phyloP scores from a whole-genome alignment of 2,797 vertebrate genomes.

The Aplochiton taeniatus region DNA sequence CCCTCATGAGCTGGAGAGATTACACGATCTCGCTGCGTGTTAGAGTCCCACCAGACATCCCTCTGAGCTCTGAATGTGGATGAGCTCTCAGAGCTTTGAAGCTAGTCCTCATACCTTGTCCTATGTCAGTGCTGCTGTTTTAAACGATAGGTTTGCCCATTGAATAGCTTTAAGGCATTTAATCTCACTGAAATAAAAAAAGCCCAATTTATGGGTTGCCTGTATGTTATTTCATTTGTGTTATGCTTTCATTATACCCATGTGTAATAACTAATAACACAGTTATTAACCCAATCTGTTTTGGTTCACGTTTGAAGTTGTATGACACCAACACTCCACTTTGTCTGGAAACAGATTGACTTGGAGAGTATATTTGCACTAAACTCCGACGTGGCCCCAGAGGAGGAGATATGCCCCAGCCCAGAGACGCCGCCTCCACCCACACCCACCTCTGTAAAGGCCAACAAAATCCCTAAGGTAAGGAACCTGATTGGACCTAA shows the following conservation, averaged over 20 bases:
- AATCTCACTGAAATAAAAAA: no score
- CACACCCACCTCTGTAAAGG: constrained; percentile 80
- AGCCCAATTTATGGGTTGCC: no score
- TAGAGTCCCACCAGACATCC: constrained; percentile 13
- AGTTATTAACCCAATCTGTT: no score
- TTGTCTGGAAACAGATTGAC: constrained; percentile 81
- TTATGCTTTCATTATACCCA: no score
- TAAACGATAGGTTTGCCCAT: no score
- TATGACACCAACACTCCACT: not conserved
- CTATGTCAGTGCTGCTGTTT: not conserved
- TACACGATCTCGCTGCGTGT: constrained; percentile 29
- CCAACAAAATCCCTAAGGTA: constrained; percentile 95
- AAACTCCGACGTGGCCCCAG: constrained; percentile 91
- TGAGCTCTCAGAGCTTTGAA: constrained; percentile 10
- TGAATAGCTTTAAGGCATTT: no score
- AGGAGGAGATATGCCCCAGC: constrained; percentile 89
- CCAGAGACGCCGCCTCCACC: constrained; percentile 89
- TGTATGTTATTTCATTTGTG: no score
- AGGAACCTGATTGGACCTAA: constrained; percentile 40
- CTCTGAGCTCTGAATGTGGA: constrained; percentile 15
- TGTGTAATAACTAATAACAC: no score
- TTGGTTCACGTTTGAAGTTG: no score
- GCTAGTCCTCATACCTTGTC: not conserved
- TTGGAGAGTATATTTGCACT: constrained; percentile 97
- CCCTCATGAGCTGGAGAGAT: constrained; percentile 30